phyloP scores from a whole-genome alignment of 2,888 invertebrate species.

The Cylloceria caligata region DNA sequence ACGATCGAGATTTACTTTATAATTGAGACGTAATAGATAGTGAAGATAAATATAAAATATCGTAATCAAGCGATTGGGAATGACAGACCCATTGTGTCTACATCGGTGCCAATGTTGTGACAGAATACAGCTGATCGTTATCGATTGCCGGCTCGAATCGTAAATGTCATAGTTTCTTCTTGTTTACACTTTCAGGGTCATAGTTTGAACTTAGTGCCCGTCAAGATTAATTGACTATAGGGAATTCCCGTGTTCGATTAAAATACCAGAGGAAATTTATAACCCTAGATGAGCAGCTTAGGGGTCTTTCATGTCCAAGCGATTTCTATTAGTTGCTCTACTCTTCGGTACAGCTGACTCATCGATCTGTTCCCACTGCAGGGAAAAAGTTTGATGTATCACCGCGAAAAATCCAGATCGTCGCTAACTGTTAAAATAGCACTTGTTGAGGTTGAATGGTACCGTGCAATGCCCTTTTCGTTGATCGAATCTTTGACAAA shows the following conservation, averaged over 20 bases:
- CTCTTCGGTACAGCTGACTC: too few relatives aligned
- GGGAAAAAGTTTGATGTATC: too few relatives aligned
- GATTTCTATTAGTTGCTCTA: too few relatives aligned
- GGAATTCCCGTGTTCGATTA: neutral
- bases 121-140: conserved; percentile 14
- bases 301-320: too few relatives aligned
- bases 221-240: neutral
- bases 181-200: neutral
- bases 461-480: too few relatives aligned
- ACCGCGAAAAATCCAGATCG: too few relatives aligned
- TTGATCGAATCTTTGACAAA: too few relatives aligned
- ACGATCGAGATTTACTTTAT: neutral
- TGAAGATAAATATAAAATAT: conserved; percentile 1
- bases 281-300: too few relatives aligned
- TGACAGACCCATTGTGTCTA: neutral
- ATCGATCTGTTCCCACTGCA: too few relatives aligned
- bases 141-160: neutral
- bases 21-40: conserved; percentile 1
- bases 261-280: neutral
- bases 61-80: neutral
- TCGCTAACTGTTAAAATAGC: too few relatives aligned
- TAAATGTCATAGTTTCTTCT: neutral
- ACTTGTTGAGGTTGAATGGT: too few relatives aligned
- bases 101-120: conserved; percentile 17
- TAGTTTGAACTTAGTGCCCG: too few relatives aligned